Evolutionary conservation across 2,113 vertebrate genomes (phyloP).

Genomic region (Monopterus albus): DNA sequence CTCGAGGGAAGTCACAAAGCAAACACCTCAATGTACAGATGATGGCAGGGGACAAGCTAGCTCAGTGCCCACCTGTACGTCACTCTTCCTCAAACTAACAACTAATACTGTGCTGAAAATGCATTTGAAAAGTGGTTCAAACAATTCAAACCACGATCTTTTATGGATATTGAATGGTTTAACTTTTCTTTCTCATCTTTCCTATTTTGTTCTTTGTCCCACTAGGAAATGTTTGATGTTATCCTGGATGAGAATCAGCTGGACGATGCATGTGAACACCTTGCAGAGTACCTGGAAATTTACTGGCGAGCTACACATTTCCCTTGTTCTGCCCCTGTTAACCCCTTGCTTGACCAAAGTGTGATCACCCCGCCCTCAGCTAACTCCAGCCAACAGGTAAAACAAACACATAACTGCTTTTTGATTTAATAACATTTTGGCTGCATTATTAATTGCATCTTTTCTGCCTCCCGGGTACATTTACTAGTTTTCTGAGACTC

Average conservation of each 20-base stretch:
- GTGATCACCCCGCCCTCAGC: slow-evolving; percentile 88
- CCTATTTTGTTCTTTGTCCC: not conserved
- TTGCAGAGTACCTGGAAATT: slow-evolving; percentile 94
- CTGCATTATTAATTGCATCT: not conserved
- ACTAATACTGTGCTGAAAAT: not conserved
- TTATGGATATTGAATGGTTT: not conserved
- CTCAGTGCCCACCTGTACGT: slow-evolving; percentile 94
- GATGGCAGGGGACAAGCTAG: slow-evolving; percentile 96
- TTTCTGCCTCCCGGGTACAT: slow-evolving; percentile 15
- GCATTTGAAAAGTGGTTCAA: not conserved
- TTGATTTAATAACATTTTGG: not conserved
- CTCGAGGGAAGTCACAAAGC: slow-evolving; percentile 95
- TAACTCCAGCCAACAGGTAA: slow-evolving; percentile 92
- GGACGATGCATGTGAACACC: slow-evolving; percentile 94
- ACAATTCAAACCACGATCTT: no score
- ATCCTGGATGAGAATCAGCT: slow-evolving; percentile 97
- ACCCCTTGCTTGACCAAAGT: slow-evolving; percentile 85
- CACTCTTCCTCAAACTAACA: not conserved
- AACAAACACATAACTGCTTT: not conserved
- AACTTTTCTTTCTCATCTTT: accelerated
- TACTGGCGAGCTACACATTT: slow-evolving; percentile 96
- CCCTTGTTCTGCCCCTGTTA: slow-evolving; percentile 82
- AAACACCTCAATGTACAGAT: slow-evolving; percentile 98
- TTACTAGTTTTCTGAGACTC: slow-evolving; percentile 84
- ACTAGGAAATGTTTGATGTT: slow-evolving; percentile 95